A percentile compares a stretch with the other conserved stretches of the same genome.
Conservation (phyloP, 2,797 vertebrate species). For the Phoebastria nigripes region DNA sequence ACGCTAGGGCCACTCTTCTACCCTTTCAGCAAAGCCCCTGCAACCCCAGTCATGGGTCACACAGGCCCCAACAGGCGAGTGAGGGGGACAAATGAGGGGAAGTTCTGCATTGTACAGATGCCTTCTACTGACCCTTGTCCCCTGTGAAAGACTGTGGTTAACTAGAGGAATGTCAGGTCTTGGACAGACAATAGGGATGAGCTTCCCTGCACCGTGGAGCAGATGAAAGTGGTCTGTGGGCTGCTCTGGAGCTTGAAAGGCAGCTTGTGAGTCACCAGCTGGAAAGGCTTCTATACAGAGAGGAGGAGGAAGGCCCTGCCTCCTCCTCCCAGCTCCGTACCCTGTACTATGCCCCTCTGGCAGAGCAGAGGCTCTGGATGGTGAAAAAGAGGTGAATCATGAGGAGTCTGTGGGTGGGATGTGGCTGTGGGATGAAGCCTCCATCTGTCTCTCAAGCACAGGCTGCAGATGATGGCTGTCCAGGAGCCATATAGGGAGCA, state of each 20-base stretch:
- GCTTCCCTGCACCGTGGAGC: neutral
- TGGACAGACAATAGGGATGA: neutral
- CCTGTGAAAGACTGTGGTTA: neutral
- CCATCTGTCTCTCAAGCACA: conserved; percentile 23
- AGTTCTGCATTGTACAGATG: neutral
- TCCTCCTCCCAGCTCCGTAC: neutral
- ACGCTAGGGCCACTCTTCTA: neutral
- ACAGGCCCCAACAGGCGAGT: fast-evolving
- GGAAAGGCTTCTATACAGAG: neutral
- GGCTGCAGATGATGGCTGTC: neutral
- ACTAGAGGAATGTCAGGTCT: neutral
- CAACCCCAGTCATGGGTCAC: neutral
- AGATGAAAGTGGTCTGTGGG: neutral
- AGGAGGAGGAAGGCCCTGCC: neutral
- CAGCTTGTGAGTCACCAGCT: conserved; percentile 12
- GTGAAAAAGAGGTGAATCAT: conserved; percentile 39
- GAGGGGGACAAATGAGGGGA: neutral
- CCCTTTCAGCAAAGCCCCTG: neutral
- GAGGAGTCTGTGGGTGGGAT: conserved; percentile 15
- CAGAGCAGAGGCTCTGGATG: neutral
- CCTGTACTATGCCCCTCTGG: neutral
- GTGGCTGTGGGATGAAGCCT: conserved; percentile 29
- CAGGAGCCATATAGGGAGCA: neutral
- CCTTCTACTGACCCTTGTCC: neutral
- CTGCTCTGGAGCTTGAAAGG: neutral